A percentile compares a stretch with the other conserved stretches of the same genome.
Evolutionary conservation across 1,140 invertebrate species (phyloP).

Genomic region (Drosophila triauraria): DNA sequence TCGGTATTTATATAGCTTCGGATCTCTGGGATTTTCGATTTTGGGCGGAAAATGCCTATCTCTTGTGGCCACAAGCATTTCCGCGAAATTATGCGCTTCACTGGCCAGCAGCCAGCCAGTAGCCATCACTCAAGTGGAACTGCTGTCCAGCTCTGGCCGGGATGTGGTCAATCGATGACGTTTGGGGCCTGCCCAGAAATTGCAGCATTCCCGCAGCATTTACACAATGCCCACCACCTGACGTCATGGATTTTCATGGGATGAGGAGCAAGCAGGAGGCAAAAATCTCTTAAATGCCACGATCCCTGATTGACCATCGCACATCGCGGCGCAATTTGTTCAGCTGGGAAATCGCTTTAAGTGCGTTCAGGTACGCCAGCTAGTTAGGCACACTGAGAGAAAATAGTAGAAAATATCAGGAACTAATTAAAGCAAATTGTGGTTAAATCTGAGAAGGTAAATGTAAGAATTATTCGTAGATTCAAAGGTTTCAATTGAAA

Average conservation of each 20-base stretch:
- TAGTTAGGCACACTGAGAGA: conserved; percentile 42
- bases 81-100: conserved; percentile 80
- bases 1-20: conserved; percentile 70
- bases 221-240: conserved; percentile 38
- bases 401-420: neutral
- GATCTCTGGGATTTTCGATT: conserved; percentile 3
- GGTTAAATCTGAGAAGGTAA: neutral
- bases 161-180: conserved; percentile 55
- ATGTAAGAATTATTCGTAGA: neutral
- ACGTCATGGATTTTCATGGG: conserved; percentile 31
- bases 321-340: conserved; percentile 47
- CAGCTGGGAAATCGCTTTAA: conserved; percentile 65
- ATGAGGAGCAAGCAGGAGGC: neutral
- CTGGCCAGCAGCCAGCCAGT: conserved; percentile 9
- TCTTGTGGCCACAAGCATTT: conserved; percentile 56
- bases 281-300: conserved; percentile 38
- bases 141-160: conserved; percentile 13
- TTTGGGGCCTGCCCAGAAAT: conserved; percentile 26
- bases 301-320: conserved; percentile 50
- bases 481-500: neutral
- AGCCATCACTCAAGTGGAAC: conserved; percentile 61
- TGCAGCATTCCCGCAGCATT: conserved; percentile 34
- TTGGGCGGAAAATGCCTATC: conserved; percentile 47
- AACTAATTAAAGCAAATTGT: neutral
- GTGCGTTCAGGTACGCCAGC: conserved; percentile 54